A percentile compares a stretch with the other conserved stretches of the same genome.
These are phyloP conservation scores for Aphelocoma coerulescens DNA, from an alignment of 2,113 vertebrate species.

Conservation along the genomic window DNA sequence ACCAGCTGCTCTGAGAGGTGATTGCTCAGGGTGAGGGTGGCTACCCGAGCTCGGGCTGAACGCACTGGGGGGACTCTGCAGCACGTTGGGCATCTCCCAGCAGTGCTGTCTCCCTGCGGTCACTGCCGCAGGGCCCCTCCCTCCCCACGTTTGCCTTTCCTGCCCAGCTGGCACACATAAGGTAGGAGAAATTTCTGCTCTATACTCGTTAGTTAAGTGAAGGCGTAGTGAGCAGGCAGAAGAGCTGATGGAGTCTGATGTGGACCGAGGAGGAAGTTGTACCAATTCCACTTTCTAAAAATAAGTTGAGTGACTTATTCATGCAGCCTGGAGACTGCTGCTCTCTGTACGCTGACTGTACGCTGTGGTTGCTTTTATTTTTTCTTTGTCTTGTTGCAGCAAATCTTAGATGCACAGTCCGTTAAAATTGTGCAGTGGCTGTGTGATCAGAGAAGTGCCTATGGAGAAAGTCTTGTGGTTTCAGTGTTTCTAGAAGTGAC, in stretches of 20 bases:
- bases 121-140: fast-evolving
- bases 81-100: fast-evolving
- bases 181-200: neutral
- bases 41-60: fast-evolving
- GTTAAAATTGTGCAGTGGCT: neutral
- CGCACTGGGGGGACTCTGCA: fast-evolving
- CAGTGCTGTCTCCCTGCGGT: neutral
- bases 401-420: neutral
- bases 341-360: fast-evolving
- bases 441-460: neutral
- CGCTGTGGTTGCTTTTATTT: neutral
- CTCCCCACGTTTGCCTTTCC: neutral
- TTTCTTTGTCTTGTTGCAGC: neutral
- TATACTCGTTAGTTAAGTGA: fast-evolving
- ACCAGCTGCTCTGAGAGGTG: fast-evolving
- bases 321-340: neutral
- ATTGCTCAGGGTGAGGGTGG: neutral
- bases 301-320: neutral
- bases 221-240: neutral
- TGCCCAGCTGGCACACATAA: neutral
- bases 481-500: neutral
- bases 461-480: neutral
- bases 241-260: neutral
- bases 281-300: slow-evolving; percentile 35
- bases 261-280: neutral